Evolutionary conservation across 35 echinoderm and acorn worm genomes (phyloP).

Genomic region (Diadema setosum): DNA sequence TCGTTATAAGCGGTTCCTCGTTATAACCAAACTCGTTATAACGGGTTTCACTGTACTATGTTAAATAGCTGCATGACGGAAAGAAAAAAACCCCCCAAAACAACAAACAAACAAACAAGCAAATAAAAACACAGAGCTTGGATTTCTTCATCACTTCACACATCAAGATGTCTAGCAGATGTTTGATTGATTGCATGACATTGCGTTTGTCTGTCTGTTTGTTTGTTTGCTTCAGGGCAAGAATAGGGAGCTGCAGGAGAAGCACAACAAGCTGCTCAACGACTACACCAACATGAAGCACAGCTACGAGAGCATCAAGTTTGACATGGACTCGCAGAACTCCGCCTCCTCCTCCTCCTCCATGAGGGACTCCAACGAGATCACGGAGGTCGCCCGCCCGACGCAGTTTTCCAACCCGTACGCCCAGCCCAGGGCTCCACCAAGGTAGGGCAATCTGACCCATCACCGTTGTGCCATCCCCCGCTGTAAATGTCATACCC

Average conservation of each 20-base stretch:
- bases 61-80: too few relatives aligned
- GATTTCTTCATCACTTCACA: too few relatives aligned
- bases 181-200: too few relatives aligned
- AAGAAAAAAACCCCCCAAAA: too few relatives aligned
- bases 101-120: too few relatives aligned
- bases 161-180: too few relatives aligned
- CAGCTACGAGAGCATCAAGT: conserved; percentile 52
- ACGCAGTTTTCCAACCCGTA: conserved; percentile 62
- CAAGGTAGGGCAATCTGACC: not conserved
- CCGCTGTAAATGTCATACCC: too few relatives aligned
- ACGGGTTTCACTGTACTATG: too few relatives aligned
- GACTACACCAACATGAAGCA: conserved; percentile 86
- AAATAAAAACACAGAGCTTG: too few relatives aligned
- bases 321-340: conserved; percentile 50
- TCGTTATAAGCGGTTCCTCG: too few relatives aligned
- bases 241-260: conserved; percentile 29
- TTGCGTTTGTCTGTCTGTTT: too few relatives aligned
- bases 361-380: not conserved
- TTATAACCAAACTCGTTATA: too few relatives aligned
- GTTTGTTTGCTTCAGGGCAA: conserved; percentile 33
- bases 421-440: not conserved
- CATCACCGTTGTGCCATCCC: not conserved
- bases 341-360: not conserved
- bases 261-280: conserved; percentile 52
- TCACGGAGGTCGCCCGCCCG: not conserved